Evolutionary conservation across 2,888 invertebrate species (phyloP).

Genomic region (Cyaniris semiargus): DNA sequence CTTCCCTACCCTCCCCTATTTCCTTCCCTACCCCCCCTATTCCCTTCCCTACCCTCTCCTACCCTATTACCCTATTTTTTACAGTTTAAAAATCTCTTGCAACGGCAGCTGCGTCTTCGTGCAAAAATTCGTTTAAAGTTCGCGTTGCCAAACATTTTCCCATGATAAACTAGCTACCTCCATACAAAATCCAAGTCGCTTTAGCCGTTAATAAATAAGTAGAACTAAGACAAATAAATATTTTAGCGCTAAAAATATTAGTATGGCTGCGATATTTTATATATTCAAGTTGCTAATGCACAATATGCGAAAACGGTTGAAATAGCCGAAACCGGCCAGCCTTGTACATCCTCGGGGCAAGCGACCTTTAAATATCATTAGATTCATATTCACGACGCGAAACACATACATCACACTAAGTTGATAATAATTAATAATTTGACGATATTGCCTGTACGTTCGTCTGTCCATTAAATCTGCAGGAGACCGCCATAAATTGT

Average conservation of each 20-base stretch:
- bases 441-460: neutral
- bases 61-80: too few species aligned
- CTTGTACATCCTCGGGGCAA: constrained; percentile 3
- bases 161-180: too few species aligned
- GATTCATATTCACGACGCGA: constrained; percentile 2
- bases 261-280: neutral
- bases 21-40: too few species aligned
- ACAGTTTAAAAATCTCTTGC: too few species aligned
- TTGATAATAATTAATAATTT: neutral
- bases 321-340: constrained; percentile 1
- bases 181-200: too few species aligned
- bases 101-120: too few species aligned
- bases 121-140: too few species aligned
- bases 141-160: too few species aligned
- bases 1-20: too few species aligned
- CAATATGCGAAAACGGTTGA: constrained; percentile 1
- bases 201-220: too few species aligned
- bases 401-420: constrained; percentile 3
- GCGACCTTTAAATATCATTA: constrained; percentile 33
- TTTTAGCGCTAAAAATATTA: neutral
- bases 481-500: too few species aligned
- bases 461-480: neutral
- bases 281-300: neutral
- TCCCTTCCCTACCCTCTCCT: too few species aligned
- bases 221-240: neutral